These are phyloP conservation scores for Morpho deidamia DNA, from an alignment of 2,888 invertebrate genomes.

Conservation along the genomic window DNA sequence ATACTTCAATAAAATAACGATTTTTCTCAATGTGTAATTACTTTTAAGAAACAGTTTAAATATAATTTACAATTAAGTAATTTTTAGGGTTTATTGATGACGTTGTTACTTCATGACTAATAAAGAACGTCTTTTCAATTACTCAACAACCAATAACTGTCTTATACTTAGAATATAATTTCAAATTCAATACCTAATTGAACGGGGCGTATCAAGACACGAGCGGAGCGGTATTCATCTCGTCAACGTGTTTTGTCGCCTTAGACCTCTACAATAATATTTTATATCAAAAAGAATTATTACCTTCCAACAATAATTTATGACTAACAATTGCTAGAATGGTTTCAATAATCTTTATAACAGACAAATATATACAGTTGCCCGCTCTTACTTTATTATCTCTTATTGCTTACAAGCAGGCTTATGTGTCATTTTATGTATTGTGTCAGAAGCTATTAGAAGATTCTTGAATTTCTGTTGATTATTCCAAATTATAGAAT, in stretches of 20 bases:
- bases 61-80: not conserved
- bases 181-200: conserved; percentile 64
- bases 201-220: conserved; percentile 62
- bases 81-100: conserved; percentile 3
- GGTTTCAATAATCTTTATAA: no score
- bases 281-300: not conserved
- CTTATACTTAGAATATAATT: conserved; percentile 51
- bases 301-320: not conserved
- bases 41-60: no score
- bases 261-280: conserved; percentile 6
- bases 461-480: no score
- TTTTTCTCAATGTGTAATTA: no score
- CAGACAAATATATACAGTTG: no score
- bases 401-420: no score
- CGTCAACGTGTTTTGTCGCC: conserved; percentile 43
- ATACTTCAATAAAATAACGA: no score
- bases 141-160: conserved; percentile 41
- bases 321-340: no score
- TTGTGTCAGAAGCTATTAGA: no score
- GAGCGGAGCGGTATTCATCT: conserved; percentile 56
- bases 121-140: conserved; percentile 54
- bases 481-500: no score
- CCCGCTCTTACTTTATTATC: no score
- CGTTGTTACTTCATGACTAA: conserved; percentile 31
- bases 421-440: no score